Base-by-base conservation (phyloP, 2,888 invertebrate species). In the Chromoteleia sp. region DNA sequence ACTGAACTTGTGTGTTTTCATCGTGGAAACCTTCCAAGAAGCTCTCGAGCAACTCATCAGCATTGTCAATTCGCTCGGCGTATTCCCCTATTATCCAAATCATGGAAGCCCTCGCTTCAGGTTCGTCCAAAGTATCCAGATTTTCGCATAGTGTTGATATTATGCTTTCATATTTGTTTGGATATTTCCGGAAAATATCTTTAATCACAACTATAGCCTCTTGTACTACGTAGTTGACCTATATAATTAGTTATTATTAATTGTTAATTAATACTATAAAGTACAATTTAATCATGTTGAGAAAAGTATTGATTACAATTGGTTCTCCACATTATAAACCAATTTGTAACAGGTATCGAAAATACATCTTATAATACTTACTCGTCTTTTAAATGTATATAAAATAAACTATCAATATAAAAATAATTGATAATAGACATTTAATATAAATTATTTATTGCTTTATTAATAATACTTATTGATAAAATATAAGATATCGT, bases 121-220 rank as follows among this genome's bases (percentile, higher is more conserved):
- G 99, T 90, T 99, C 99, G 91, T 99, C 99, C 79, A 99, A 92
- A 0, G 99, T 99, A 89, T 99, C 99, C 85, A 99, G 92, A 93
- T 99, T 99, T 93, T 99, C 99, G 92, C 99, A 99, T 4, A 99
- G 93, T 0, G 99, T 99, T 81, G 99, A 98, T 91, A 99, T 99
- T 89, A 99, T 99, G 92, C 98, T 99, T 93, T 99, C 99, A 91
- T 99, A 99, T 92, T 99, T 99, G 92, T 99, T 99, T 7, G 99
- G 99, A 92, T 99, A 99, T 92, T 99, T 98, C 70, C 97, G 94
- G 94, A 98, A 98, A 83, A 98, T 98, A 89, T 98, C 98, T 93
- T 99, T 99, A 89, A 99, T 99, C 17, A 99, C 99, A 8, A 99
- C 99, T 83, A 99, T 99, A 0, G 99, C 99, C 91, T 99, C 99